Conservation (phyloP, 2,113 vertebrate genomes). For the Hipposideros armiger region DNA sequence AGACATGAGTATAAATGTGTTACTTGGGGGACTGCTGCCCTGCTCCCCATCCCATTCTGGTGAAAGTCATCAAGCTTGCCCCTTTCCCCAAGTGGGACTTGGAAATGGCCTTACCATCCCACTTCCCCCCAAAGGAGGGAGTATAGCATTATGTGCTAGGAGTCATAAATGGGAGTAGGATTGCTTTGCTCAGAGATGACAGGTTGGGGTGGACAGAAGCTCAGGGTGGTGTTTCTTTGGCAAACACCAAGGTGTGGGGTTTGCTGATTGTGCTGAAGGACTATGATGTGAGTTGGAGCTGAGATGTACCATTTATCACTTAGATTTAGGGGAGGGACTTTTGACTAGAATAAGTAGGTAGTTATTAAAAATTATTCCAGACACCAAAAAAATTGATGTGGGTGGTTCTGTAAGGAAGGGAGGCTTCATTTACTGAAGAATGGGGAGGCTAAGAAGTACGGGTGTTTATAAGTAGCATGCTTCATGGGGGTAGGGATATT, state of each 20-base stretch:
- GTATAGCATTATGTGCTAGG: too few relatives aligned
- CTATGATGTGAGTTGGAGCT: neutral
- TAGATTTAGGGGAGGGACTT: neutral
- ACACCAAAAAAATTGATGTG: neutral
- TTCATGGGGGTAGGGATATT: neutral
- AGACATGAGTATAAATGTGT: neutral
- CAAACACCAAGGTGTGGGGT: neutral
- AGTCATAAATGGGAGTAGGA: neutral
- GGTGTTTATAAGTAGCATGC: neutral
- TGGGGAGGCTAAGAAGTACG: slow-evolving; percentile 45
- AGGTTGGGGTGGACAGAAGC: neutral
- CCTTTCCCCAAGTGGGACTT: neutral
- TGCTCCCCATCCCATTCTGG: neutral
- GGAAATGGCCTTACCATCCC: neutral
- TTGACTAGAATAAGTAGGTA: neutral
- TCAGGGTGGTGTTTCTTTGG: neutral
- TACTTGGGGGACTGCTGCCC: neutral
- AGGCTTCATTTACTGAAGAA: neutral
- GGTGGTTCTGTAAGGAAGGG: neutral
- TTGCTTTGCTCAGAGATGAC: neutral
- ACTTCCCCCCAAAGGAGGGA: neutral
- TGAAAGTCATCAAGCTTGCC: neutral
- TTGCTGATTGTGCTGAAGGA: neutral
- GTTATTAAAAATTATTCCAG: slow-evolving; percentile 32
- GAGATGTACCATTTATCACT: neutral